Conservation (phyloP, 2,888 invertebrate species). For the Deroplatys truncata region DNA sequence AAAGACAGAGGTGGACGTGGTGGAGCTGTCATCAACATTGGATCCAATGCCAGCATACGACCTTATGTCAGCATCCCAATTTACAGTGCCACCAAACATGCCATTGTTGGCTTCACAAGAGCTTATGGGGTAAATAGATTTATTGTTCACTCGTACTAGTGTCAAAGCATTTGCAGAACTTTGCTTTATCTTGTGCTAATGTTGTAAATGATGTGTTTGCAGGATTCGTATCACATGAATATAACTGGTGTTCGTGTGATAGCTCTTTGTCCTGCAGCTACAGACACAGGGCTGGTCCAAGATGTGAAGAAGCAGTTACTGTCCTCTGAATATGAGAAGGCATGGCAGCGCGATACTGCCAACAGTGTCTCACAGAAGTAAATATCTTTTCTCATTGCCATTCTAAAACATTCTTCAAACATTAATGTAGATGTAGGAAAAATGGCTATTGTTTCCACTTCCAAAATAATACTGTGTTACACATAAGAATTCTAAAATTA, state of each 20-base stretch:
- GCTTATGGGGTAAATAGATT: constrained; percentile 60
- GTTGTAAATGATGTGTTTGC: constrained; percentile 5
- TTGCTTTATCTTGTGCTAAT: background rate
- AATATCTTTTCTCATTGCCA: constrained; percentile 32
- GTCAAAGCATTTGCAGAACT: background rate
- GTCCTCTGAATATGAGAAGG: constrained; percentile 66
- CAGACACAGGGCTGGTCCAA: constrained; percentile 61
- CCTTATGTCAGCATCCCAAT: constrained; percentile 71
- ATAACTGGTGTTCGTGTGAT: constrained; percentile 67
- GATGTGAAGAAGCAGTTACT: constrained; percentile 67
- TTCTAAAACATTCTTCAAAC: background rate
- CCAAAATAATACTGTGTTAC: background rate
- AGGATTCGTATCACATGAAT: constrained; percentile 70
- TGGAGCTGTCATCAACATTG: constrained; percentile 72
- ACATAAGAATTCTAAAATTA: too few relatives aligned
- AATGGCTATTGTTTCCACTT: background rate
- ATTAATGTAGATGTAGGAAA: background rate
- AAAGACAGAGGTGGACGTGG: constrained; percentile 71
- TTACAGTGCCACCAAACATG: constrained; percentile 74
- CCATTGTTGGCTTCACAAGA: constrained; percentile 67
- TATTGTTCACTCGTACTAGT: background rate
- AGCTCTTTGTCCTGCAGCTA: constrained; percentile 66
- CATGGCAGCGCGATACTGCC: constrained; percentile 66
- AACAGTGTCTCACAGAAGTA: constrained; percentile 62
- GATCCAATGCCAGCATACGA: constrained; percentile 64